A percentile compares a stretch with the other conserved stretches of the same genome.
Conservation (phyloP, 2,113 vertebrate genomes). For the Cynoglossus semilaevis region DNA sequence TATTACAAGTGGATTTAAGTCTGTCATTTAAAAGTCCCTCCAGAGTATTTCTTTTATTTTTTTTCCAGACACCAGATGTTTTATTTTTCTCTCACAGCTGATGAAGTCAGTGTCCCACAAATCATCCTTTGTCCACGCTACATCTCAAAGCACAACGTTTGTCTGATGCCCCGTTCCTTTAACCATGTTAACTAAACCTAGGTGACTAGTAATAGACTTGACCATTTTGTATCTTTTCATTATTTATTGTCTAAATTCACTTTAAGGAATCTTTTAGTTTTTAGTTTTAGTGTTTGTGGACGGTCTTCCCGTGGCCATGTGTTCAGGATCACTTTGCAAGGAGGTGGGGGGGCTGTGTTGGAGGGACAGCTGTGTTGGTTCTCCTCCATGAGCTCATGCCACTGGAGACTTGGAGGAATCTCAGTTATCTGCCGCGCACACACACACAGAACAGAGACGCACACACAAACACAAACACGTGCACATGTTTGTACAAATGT, state of each 20-base stretch:
- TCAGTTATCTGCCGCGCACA: constrained; percentile 17
- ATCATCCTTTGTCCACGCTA: constrained; percentile 32
- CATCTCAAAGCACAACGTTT: constrained; percentile 18
- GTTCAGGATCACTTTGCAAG: constrained; percentile 30
- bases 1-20: constrained; percentile 4
- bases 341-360: constrained; percentile 18
- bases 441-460: no score
- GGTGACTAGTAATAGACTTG: no score
- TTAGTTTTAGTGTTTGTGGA: not conserved
- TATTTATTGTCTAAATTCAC: no score
- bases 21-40: not conserved
- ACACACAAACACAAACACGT: not conserved
- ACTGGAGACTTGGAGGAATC: constrained; percentile 46
- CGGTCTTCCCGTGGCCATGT: constrained; percentile 12
- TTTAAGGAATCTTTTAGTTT: no score
- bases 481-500: not conserved
- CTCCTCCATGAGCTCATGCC: constrained; percentile 38
- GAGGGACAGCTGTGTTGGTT: constrained; percentile 44
- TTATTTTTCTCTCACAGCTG: constrained; percentile 35
- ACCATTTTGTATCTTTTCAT: no score
- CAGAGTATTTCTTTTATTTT: no score
- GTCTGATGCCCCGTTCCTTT: no score
- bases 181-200: no score
- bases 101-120: constrained; percentile 35
- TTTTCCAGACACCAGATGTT: constrained; percentile 46